Percentiles rank a stretch among this genome's conserved stretches.
Conservation (phyloP, 2,888 invertebrate species). For the Spodoptera exigua region DNA sequence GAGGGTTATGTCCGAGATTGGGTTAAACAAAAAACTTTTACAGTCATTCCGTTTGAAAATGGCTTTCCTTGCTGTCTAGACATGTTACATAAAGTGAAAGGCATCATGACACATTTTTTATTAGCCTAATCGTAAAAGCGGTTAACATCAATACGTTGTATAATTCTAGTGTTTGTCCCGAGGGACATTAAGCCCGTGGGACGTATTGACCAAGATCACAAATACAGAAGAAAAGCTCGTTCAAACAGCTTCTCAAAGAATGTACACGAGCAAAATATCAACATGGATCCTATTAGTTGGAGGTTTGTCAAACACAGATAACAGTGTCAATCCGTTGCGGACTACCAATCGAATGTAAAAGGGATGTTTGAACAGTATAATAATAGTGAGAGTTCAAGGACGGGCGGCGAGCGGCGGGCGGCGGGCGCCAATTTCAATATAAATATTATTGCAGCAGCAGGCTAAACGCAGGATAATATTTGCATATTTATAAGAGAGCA, state of each 20-base stretch:
- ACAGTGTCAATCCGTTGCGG: conserved; percentile 62
- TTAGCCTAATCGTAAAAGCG: conserved; percentile 7
- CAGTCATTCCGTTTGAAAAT: conserved; percentile 51
- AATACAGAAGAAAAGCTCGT: conserved; percentile 33
- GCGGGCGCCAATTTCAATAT: conserved; percentile 81
- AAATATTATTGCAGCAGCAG: conserved; percentile 85
- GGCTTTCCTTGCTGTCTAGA: conserved; percentile 25
- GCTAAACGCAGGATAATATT: conserved; percentile 86
- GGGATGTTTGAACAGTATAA: conserved; percentile 81
- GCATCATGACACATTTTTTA: conserved; percentile 3
- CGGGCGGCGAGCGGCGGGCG: conserved; percentile 71
- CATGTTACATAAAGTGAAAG: conserved; percentile 10
- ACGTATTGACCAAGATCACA: conserved; percentile 35
- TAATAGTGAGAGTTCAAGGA: conserved; percentile 82
- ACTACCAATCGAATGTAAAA: conserved; percentile 71
- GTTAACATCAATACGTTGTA: conserved; percentile 5
- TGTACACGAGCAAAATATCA: conserved; percentile 51
- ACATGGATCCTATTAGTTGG: conserved; percentile 63
- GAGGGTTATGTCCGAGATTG: conserved; percentile 63
- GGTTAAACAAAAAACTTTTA: conserved; percentile 64
- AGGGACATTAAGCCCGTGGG: conserved; percentile 3
- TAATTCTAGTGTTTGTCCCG: neutral
- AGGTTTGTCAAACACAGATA: conserved; percentile 74
- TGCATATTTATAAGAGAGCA: conserved; percentile 87
- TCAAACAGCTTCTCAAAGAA: conserved; percentile 33